These are phyloP conservation scores for Procavia capensis DNA, from an alignment of 2,113 vertebrate species.

Conservation along the genomic window DNA sequence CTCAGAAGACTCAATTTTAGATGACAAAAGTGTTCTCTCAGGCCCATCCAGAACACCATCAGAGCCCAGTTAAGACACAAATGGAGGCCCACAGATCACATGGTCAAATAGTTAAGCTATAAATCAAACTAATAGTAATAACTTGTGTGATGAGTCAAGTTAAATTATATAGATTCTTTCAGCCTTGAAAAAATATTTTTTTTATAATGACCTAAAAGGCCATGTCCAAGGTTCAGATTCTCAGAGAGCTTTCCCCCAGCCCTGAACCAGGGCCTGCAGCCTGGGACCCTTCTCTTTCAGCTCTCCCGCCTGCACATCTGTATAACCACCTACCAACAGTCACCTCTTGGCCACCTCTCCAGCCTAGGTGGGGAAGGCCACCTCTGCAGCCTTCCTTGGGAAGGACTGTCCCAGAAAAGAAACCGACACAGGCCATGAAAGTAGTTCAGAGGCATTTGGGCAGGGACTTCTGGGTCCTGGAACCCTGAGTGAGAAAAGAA, in stretches of 20 bases:
- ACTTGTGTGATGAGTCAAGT: not conserved
- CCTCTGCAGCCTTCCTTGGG: not conserved
- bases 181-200: not conserved
- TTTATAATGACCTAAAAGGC: not conserved
- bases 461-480: not conserved
- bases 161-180: not conserved
- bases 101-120: not conserved
- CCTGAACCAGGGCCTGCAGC: not conserved
- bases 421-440: not conserved
- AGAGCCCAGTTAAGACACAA: not conserved
- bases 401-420: not conserved
- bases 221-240: constrained; percentile 3
- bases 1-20: not conserved
- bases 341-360: not conserved
- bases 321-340: not conserved
- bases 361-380: not conserved
- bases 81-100: not conserved
- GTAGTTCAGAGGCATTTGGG: not conserved
- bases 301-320: not conserved
- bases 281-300: not conserved
- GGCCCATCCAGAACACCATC: not conserved
- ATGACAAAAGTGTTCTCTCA: not conserved
- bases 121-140: not conserved
- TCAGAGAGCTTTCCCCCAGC: not conserved
- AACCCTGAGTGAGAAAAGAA: not conserved